phyloP scores from a whole-genome alignment of 2,113 vertebrate genomes.

The Tricholaema leucomelas region DNA sequence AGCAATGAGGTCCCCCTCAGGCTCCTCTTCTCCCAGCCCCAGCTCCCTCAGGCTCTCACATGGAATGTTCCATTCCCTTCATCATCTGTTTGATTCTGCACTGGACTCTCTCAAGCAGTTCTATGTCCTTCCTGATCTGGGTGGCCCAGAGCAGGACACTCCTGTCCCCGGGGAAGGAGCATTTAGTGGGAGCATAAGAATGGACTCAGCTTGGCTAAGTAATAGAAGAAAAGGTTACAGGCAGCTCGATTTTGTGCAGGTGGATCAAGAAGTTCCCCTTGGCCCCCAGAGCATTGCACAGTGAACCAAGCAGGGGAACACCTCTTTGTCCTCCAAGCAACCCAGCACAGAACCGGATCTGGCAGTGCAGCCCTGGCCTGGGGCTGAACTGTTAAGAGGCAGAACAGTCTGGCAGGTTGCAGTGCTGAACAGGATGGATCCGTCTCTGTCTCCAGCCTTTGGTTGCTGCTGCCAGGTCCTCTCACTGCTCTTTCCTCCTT shows the following conservation, averaged over 20 bases:
- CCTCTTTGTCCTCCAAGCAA: background rate
- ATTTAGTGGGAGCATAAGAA: background rate
- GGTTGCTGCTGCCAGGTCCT: background rate
- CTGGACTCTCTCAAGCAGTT: no score
- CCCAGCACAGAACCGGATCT: background rate
- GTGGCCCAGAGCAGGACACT: no score
- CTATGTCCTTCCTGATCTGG: no score
- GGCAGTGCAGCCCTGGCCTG: background rate
- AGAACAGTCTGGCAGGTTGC: background rate
- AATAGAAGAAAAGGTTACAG: rapidly evolving
- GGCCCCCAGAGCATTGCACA: background rate
- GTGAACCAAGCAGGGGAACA: background rate
- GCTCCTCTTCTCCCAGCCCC: no score
- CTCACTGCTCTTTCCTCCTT: background rate
- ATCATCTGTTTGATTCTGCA: no score
- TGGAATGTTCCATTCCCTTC: no score
- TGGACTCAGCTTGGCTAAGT: background rate
- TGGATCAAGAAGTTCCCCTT: background rate
- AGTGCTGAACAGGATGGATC: background rate
- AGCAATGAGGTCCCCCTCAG: no score
- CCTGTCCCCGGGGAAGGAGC: rapidly evolving
- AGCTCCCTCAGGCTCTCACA: no score
- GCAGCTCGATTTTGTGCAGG: background rate
- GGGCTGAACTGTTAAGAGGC: background rate
- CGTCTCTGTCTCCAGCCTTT: background rate